These are phyloP conservation scores for Bathynomus jamesi DNA, from an alignment of 1,140 invertebrate genomes.

Conservation along the genomic window DNA sequence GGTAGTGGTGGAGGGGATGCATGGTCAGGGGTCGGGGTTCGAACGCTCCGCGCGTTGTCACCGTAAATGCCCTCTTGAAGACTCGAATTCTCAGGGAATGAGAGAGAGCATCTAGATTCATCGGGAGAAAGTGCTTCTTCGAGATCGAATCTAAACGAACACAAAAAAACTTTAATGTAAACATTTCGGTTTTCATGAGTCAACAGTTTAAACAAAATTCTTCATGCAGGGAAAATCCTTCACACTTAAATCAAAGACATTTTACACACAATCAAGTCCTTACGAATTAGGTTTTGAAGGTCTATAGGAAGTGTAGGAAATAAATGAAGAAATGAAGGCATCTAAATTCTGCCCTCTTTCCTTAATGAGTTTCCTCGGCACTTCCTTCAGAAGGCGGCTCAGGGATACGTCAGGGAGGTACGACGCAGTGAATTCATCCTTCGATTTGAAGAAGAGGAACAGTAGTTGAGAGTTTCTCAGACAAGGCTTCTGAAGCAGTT, in stretches of 20 bases:
- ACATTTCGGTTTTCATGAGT: neutral
- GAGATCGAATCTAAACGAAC: neutral
- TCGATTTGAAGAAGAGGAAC: constrained; percentile 61
- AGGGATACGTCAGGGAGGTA: constrained; percentile 51
- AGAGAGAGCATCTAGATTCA: neutral
- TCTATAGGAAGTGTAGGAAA: constrained; percentile 47
- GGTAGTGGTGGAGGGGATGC: constrained; percentile 19
- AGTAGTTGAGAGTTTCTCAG: constrained; percentile 69
- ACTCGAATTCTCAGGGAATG: neutral
- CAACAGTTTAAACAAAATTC: neutral
- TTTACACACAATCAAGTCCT: too few species aligned
- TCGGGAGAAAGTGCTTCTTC: neutral
- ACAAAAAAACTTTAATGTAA: too few species aligned
- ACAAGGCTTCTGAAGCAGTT: constrained; percentile 61
- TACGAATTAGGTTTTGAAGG: neutral
- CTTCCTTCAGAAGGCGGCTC: constrained; percentile 54
- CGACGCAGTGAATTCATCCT: constrained; percentile 52
- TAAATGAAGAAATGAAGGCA: constrained; percentile 65
- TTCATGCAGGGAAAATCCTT: neutral
- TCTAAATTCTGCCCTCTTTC: constrained; percentile 78
- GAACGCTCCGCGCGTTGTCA: constrained; percentile 26
- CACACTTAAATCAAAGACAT: too few species aligned
- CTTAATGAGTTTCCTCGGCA: constrained; percentile 66
- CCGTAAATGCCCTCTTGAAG: constrained; percentile 3
- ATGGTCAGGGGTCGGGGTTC: constrained; percentile 14